Percentiles rank a stretch among this genome's conserved stretches.
Conservation (phyloP, 2,797 vertebrate species). For the Sebastiscus albofasciatus region DNA sequence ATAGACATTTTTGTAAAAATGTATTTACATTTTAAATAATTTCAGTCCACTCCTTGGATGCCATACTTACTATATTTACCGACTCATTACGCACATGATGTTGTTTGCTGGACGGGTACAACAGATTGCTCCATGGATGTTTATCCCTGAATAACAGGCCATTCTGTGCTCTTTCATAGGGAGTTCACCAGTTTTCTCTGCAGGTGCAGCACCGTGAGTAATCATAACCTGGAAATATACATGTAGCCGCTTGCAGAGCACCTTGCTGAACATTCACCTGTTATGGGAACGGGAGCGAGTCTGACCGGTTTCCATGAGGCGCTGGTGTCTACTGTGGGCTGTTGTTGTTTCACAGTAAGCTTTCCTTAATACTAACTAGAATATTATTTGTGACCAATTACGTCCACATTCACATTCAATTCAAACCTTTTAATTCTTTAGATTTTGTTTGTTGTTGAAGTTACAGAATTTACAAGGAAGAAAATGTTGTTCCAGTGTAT, state of each 20-base stretch:
- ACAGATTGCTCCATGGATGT: background rate
- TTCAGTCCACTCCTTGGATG: background rate
- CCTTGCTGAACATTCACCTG: slow-evolving; percentile 25
- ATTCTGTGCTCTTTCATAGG: background rate
- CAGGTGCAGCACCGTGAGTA: slow-evolving; percentile 12
- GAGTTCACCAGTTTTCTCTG: background rate
- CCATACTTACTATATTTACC: background rate
- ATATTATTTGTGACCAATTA: background rate
- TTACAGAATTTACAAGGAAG: background rate
- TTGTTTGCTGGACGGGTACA: background rate
- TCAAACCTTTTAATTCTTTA: background rate
- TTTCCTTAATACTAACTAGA: background rate
- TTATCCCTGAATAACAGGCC: background rate
- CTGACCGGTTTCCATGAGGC: slow-evolving; percentile 38
- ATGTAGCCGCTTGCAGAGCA: slow-evolving; percentile 42
- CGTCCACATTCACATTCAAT: background rate
- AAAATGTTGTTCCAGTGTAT: background rate
- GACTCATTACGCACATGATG: background rate
- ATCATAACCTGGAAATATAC: background rate
- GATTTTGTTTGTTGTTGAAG: background rate
- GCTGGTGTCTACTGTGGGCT: background rate
- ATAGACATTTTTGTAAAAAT: background rate
- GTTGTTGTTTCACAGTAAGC: background rate
- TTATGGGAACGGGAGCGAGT: slow-evolving; percentile 64
- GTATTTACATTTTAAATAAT: background rate